phyloP scores from a whole-genome alignment of 2,797 vertebrate species.

The Poliocrania exsul region DNA sequence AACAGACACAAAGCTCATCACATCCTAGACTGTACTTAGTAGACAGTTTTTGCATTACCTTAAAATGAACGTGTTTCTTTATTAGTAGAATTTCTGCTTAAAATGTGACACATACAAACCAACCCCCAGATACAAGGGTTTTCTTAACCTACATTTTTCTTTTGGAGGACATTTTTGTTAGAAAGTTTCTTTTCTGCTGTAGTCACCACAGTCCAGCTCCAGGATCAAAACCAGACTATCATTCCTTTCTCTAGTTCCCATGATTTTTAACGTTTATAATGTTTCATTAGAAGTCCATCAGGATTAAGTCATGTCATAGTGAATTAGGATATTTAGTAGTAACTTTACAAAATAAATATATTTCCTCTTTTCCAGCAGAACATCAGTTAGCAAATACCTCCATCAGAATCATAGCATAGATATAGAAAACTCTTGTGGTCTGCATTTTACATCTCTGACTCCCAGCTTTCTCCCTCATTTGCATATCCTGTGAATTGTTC shows the following conservation, averaged over 20 bases:
- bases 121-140: accelerated
- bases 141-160: not conserved
- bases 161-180: not conserved
- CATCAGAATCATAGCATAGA: not conserved
- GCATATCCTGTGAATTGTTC: not conserved
- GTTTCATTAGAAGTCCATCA: not conserved
- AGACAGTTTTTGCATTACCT: not conserved
- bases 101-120: not conserved
- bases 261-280: not conserved
- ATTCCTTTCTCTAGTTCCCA: not conserved
- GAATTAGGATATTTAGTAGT: not conserved
- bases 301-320: not conserved
- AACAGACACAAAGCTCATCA: not conserved
- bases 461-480: not conserved
- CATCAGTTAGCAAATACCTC: not conserved
- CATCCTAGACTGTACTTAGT: not conserved
- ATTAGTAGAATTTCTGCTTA: not conserved
- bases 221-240: not conserved
- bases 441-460: not conserved
- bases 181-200: not conserved
- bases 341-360: not conserved
- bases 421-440: not conserved
- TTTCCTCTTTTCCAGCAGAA: not conserved
- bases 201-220: not conserved
- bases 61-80: not conserved